These are phyloP conservation scores for Myopa tessellatipennis DNA, from an alignment of 2,888 invertebrate species.

Conservation along the genomic window DNA sequence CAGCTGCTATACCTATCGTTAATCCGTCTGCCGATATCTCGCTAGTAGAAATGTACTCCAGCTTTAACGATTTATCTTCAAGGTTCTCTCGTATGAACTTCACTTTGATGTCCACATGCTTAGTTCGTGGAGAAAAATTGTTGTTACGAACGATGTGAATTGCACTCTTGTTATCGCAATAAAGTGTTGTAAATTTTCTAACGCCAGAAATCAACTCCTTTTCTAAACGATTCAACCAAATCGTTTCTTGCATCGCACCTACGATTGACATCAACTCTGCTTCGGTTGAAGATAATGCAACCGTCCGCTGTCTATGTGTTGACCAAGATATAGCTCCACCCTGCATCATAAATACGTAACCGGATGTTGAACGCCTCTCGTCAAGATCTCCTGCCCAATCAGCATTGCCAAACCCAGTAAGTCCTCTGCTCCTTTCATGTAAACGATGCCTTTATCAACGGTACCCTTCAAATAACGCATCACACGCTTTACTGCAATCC, in stretches of 20 bases:
- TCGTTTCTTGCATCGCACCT: constrained; percentile 33
- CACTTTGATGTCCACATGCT: not conserved
- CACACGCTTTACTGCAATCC: constrained; percentile 32
- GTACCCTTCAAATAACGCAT: constrained; percentile 27
- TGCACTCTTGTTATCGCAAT: constrained; percentile 44
- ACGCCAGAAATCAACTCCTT: constrained; percentile 24
- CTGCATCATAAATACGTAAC: constrained; percentile 37
- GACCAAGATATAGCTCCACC: constrained; percentile 40
- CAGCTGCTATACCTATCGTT: not conserved
- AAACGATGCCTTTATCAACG: constrained; percentile 1
- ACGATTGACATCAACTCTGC: constrained; percentile 38
- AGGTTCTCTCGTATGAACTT: constrained; percentile 3
- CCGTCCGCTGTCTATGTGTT: constrained; percentile 38
- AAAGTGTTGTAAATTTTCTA: constrained; percentile 28
- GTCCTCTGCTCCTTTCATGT: constrained; percentile 11
- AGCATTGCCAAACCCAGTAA: constrained; percentile 38
- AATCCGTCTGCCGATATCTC: constrained; percentile 13
- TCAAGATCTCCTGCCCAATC: constrained; percentile 42
- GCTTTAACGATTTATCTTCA: not conserved
- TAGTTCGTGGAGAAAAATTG: not conserved
- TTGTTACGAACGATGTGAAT: constrained; percentile 39
- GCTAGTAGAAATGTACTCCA: constrained; percentile 5
- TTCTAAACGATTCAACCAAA: constrained; percentile 41
- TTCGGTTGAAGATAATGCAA: constrained; percentile 42
- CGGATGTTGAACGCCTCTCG: constrained; percentile 32